Conservation (phyloP, 2,888 invertebrate species). For the Pyrrhia umbra region DNA sequence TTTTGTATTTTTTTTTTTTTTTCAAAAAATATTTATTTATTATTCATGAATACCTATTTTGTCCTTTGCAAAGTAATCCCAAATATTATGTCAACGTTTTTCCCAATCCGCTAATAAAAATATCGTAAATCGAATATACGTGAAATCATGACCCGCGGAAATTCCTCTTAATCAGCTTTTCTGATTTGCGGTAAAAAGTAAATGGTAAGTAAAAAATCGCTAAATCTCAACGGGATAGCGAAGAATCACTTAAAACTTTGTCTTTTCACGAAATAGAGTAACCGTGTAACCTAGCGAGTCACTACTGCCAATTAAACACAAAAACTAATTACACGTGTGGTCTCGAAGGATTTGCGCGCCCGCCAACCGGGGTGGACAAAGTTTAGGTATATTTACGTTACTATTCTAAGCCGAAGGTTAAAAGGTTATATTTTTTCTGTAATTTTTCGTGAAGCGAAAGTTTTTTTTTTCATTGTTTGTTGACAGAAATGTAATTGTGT, state of each 20-base stretch:
- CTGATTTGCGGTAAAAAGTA: background rate
- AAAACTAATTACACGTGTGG: conserved; percentile 51
- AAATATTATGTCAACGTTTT: no score
- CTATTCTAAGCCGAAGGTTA: conserved; percentile 2
- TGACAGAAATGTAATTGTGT: background rate
- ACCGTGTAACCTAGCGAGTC: conserved; percentile 32
- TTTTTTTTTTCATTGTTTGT: background rate
- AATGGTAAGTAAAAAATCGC: background rate
- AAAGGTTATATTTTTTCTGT: background rate
- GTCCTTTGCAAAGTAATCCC: no score
- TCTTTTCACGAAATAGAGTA: conserved; percentile 16
- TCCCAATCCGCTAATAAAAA: no score
- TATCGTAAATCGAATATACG: no score
- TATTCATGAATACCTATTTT: no score
- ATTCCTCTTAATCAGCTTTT: background rate
- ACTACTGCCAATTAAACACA: conserved; percentile 38
- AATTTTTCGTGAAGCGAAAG: background rate
- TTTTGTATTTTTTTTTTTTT: no score
- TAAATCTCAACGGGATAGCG: conserved; percentile 1
- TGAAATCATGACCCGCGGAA: no score
- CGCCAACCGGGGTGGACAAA: conserved; percentile 13
- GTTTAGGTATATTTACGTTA: conserved; percentile 14
- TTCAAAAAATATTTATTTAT: no score
- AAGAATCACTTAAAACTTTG: conserved; percentile 30
- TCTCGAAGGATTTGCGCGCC: conserved; percentile 39